Evolutionary conservation across 2,113 vertebrate species (phyloP), one percentile per base, ranked within the genome.

Genomic region (Chloroceryle aenea): DNA sequence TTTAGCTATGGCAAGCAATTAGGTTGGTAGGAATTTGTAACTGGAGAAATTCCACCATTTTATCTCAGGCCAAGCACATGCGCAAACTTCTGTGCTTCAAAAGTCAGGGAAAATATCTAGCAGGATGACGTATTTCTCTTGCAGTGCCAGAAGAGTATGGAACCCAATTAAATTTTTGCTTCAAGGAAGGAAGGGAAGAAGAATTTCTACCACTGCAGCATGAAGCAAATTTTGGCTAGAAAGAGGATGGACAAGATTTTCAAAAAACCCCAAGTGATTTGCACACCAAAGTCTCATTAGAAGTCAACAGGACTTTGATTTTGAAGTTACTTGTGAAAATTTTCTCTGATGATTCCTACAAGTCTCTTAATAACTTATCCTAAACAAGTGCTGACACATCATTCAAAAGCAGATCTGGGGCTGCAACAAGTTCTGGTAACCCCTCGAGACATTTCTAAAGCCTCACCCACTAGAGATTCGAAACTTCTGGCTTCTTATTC

Each of bases 381-480:
- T 86, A 73, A 75, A 81, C 92, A 84, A 94, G 96, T 85, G 88
- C 94, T 93, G 88, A 91, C 92, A 90, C n/a, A 92, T 95, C 58
- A 93, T 55, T 94, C 69, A 94, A 73, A 90, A 94, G 80, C 66
- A 96, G 83, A 93, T 78, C 68, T 9, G 29, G 52, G 52, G 73
- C 38, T 84, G 76, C 86, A 90, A 81, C 95, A 95, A 94, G 73
- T 92, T 95, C 94, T 92, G 89, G 88, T 95, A 93, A 95, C 69
- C 95, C 88, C 90, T 92, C 43, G 25, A 95, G 96, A 81, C 68
- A 92, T 90, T 95, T 90, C 77, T 95, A 85, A 87, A 92, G 84
- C 88, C 69, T 94, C 86, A 79, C 73, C 88, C 86, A 87, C 77
- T 85, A 66, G 83, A 96, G 88, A 95, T 79, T 63, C 2, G 4